These are phyloP conservation scores for Antechinus stuartii DNA, from an alignment of 2,113 vertebrate genomes.

Conservation along the genomic window DNA sequence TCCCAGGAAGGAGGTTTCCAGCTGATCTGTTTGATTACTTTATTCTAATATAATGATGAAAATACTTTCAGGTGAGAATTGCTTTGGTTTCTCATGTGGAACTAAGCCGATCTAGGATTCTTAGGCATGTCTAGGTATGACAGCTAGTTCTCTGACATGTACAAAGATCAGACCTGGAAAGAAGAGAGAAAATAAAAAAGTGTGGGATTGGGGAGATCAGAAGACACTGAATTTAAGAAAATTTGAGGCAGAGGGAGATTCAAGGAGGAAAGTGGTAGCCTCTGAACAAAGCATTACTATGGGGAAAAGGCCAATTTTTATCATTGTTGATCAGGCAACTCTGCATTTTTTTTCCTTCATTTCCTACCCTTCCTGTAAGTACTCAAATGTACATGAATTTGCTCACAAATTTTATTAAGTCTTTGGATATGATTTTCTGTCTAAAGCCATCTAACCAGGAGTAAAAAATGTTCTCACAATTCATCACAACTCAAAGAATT, in stretches of 20 bases:
- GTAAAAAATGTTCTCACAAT: neutral
- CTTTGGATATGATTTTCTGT: neutral
- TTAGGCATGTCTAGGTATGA: conserved; percentile 4
- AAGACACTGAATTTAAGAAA: conserved; percentile 12
- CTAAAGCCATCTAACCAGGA: neutral
- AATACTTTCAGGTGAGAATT: conserved; percentile 30
- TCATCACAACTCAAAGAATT: neutral
- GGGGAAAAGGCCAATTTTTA: neutral
- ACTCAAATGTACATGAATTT: neutral
- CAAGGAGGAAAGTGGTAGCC: neutral
- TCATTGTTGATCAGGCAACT: neutral
- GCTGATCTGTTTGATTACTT: conserved; percentile 5
- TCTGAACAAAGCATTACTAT: neutral
- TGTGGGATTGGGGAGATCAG: neutral
- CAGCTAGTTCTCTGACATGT: neutral
- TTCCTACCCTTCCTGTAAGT: neutral
- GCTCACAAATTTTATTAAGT: neutral
- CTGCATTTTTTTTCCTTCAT: neutral
- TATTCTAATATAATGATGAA: neutral
- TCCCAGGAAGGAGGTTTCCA: neutral
- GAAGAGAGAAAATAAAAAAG: neutral
- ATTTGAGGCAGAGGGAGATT: neutral
- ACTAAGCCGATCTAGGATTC: conserved; percentile 18
- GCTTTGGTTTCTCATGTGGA: conserved; percentile 26
- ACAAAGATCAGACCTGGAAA: neutral